Percentiles rank a stretch among this genome's conserved stretches.
Evolutionary conservation across 2,888 invertebrate genomes (phyloP).

Genomic region (Pseudococcus viburni): DNA sequence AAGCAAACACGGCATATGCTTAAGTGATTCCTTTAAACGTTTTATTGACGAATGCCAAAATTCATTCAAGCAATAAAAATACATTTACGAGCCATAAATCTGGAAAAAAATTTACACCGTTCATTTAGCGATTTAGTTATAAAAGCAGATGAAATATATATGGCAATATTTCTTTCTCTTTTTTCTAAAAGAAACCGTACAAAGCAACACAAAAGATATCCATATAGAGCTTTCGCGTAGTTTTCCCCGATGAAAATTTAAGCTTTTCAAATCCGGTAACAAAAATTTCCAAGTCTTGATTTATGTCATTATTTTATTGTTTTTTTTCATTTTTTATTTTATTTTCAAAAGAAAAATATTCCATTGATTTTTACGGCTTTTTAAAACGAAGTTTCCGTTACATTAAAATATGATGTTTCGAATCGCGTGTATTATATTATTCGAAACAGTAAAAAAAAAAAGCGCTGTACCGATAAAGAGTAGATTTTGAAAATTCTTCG

Average conservation of each 20-base stretch:
- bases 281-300: slow-evolving; percentile 39
- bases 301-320: slow-evolving; percentile 54
- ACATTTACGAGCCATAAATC: slow-evolving; percentile 13
- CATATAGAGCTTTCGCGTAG: slow-evolving; percentile 1
- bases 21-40: background rate
- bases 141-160: slow-evolving; percentile 36
- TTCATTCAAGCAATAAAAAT: slow-evolving; percentile 33
- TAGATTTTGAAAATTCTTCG: background rate
- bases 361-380: slow-evolving; percentile 9
- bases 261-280: slow-evolving; percentile 40
- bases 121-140: slow-evolving; percentile 39
- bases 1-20: too few relatives aligned
- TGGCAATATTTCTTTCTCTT: background rate
- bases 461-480: too few relatives aligned
- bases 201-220: slow-evolving; percentile 23
- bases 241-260: slow-evolving; percentile 27
- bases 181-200: slow-evolving; percentile 16
- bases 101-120: slow-evolving; percentile 11
- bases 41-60: background rate
- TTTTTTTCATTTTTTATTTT: background rate
- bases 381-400: background rate
- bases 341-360: slow-evolving; percentile 29
- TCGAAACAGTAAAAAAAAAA: background rate
- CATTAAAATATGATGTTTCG: background rate
- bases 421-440: background rate